Evolutionary conservation across 1,140 invertebrate genomes (phyloP).

Genomic region (Hycleus cichorii): DNA sequence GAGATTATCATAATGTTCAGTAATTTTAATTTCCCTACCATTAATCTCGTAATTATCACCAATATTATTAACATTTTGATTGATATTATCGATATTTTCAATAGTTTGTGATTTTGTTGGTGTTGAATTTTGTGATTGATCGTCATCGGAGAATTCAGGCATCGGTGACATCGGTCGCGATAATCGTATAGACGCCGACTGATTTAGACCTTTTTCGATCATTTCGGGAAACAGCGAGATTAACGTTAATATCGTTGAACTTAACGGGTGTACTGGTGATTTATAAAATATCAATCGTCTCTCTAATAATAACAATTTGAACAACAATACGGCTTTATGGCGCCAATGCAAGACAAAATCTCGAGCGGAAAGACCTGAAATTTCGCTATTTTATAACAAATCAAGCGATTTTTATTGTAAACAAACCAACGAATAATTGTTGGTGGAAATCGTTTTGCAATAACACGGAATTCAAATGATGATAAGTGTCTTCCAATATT

Average conservation of each 20-base stretch:
- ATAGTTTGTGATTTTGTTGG: slow-evolving; percentile 15
- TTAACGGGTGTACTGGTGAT: slow-evolving; percentile 85
- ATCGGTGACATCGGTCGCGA: slow-evolving; percentile 75
- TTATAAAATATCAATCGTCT: slow-evolving; percentile 88
- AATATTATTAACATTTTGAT: neutral
- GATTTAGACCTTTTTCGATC: slow-evolving; percentile 77
- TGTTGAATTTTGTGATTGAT: slow-evolving; percentile 37
- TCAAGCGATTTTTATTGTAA: neutral
- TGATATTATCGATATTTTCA: slow-evolving; percentile 10
- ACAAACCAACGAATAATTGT: slow-evolving; percentile 74
- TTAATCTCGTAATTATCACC: neutral
- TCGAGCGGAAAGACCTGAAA: slow-evolving; percentile 68
- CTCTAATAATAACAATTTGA: slow-evolving; percentile 89
- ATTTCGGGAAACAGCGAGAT: slow-evolving; percentile 85
- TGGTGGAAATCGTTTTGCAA: slow-evolving; percentile 58
- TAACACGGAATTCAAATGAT: slow-evolving; percentile 84
- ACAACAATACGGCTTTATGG: slow-evolving; percentile 87
- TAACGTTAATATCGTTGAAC: slow-evolving; percentile 78
- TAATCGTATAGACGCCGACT: slow-evolving; percentile 71
- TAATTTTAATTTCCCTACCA: slow-evolving; percentile 2
- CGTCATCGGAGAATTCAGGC: slow-evolving; percentile 53
- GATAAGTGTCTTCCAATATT: slow-evolving; percentile 86
- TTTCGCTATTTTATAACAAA: slow-evolving; percentile 3
- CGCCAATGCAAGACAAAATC: slow-evolving; percentile 80
- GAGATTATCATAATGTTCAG: slow-evolving; percentile 1